Evolutionary conservation across 1,140 invertebrate species (phyloP), one percentile per base, ranked within the genome.

Genomic region (Stegodyphus mimosarum): DNA sequence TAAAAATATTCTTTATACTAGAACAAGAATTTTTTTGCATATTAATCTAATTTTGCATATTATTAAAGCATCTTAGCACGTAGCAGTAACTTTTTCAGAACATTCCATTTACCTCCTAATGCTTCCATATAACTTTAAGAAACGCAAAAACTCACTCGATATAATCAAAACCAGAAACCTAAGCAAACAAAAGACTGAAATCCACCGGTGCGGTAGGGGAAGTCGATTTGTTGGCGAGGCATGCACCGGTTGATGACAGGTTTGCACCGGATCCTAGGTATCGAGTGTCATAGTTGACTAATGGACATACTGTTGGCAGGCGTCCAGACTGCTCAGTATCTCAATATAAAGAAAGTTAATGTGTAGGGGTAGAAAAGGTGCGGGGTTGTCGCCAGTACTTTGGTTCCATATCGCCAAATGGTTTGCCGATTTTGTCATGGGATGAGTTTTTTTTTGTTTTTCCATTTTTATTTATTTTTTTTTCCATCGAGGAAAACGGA

Each of bases 231-330:
- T 79, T 70, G 77, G 18, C 49, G 13, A n/a, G 63, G 67, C 49
- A 79, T 79, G 67, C 66, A 69, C 77, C 64, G 49, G 64, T 70
- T 79, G 77, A 79, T 79, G 77, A 79, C 77, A 79, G 77, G 77
- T 79, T 79, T 55, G 66, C 49, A 55, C 52, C 77, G 50, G 49
- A 70, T 70, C 66, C 11, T 55, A 53, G 64, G 64, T 79, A 79
- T 79, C 77, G 49, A 51, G 63, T 79, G 66, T 79, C 77, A 67
- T 6, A 33, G 7, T 50, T 79, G 77, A 79, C 67, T 70, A 79
- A 79, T 79, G 51, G 77, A 66, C 51, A 48, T 17, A 18, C 13
- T 52, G 70, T n/a, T 79, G 77, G 77, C 77, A 79, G 50, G 10
- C 77, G 70, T 70, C 77, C 77, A 79, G 77, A 33, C 10, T 70